Evolutionary conservation across 2,888 invertebrate species (phyloP).

Genomic region (Dryococelus australis): DNA sequence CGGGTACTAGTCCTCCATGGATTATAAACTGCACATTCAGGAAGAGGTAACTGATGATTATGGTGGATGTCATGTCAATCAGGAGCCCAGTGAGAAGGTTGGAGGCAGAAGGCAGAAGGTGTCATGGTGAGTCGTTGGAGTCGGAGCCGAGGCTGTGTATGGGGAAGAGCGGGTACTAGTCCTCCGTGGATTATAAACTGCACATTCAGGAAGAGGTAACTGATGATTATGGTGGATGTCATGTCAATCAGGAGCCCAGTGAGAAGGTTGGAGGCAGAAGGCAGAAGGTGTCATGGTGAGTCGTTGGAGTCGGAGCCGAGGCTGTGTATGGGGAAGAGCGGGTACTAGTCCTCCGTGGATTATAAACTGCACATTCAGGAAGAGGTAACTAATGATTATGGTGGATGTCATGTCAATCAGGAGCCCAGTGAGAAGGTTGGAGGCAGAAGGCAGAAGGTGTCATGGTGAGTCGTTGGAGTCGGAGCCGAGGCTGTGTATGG

Average conservation of each 20-base stretch:
- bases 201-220: too few relatives aligned
- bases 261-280: background rate
- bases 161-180: slow-evolving; percentile 93
- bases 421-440: too few relatives aligned
- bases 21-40: slow-evolving; percentile 82
- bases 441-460: slow-evolving; percentile 27
- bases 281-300: slow-evolving; percentile 54
- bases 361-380: slow-evolving; percentile 81
- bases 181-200: slow-evolving; percentile 63
- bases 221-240: too few relatives aligned
- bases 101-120: background rate
- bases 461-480: slow-evolving; percentile 65
- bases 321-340: slow-evolving; percentile 86
- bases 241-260: background rate
- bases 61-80: too few relatives aligned
- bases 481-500: slow-evolving; percentile 80
- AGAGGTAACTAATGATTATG: slow-evolving; percentile 56
- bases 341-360: slow-evolving; percentile 91
- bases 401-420: too few relatives aligned
- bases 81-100: too few relatives aligned
- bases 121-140: slow-evolving; percentile 62
- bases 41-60: too few relatives aligned
- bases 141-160: slow-evolving; percentile 81
- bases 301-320: slow-evolving; percentile 73
- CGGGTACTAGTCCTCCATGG: slow-evolving; percentile 90